Evolutionary conservation across 2,797 vertebrate genomes (phyloP).

Genomic region (Gymnothorax reevesii): DNA sequence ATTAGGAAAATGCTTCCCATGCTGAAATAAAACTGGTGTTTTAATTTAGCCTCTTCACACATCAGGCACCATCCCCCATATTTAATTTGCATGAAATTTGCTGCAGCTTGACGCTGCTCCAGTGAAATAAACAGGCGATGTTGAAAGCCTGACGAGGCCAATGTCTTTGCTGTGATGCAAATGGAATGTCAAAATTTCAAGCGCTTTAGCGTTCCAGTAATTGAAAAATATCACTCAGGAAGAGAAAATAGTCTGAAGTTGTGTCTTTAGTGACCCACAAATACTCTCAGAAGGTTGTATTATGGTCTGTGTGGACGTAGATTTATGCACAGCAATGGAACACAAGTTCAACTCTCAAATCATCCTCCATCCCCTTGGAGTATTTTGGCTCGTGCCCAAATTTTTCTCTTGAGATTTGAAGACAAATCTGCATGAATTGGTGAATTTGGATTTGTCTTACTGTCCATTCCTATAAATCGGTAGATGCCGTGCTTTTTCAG

Average conservation of each 20-base stretch:
- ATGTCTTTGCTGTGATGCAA: not conserved
- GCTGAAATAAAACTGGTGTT: constrained; percentile 12
- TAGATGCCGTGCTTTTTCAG: not conserved
- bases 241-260: not conserved
- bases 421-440: not conserved
- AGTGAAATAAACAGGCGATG: not conserved
- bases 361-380: not conserved
- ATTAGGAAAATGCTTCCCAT: not conserved
- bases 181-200: constrained; percentile 1
- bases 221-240: not conserved
- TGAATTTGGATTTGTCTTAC: not conserved
- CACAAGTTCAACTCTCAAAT: not conserved
- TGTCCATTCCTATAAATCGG: not conserved
- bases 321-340: not conserved
- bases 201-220: not conserved
- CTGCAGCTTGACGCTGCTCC: not conserved
- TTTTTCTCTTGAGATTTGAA: not conserved
- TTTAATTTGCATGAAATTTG: constrained; percentile 10
- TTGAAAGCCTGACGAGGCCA: not conserved
- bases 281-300: not conserved
- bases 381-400: not conserved
- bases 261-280: not conserved
- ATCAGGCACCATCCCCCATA: not conserved
- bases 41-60: not conserved
- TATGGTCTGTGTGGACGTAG: not conserved